A percentile compares a stretch with the other conserved stretches of the same genome.
These are phyloP conservation scores for Ifrita kowaldi DNA, from an alignment of 2,113 vertebrate genomes.

Conservation along the genomic window DNA sequence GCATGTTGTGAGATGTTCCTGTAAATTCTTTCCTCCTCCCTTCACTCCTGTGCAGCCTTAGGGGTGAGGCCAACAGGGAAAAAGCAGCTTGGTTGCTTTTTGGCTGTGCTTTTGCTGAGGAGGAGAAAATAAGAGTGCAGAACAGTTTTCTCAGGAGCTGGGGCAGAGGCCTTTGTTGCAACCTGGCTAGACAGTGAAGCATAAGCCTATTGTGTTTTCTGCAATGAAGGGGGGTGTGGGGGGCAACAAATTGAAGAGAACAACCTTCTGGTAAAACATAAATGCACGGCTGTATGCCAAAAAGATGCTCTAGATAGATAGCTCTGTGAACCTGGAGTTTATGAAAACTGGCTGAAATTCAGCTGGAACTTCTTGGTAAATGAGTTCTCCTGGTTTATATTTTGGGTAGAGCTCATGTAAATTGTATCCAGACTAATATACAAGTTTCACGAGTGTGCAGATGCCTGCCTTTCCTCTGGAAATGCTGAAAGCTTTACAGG, in stretches of 20 bases:
- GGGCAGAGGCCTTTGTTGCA: background rate
- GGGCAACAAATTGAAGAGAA: background rate
- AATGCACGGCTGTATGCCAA: accelerated
- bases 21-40: background rate
- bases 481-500: background rate
- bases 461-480: background rate
- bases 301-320: background rate
- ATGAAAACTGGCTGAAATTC: background rate
- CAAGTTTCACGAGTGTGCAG: background rate
- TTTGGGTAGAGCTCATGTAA: background rate
- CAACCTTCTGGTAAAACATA: background rate
- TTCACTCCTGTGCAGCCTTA: background rate
- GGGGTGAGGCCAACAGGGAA: background rate
- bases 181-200: background rate
- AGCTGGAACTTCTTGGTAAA: background rate
- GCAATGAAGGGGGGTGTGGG: background rate
- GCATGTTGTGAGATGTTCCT: background rate
- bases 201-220: background rate
- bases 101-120: background rate
- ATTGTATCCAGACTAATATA: background rate
- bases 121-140: background rate
- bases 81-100: background rate
- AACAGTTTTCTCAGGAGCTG: background rate
- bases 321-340: background rate
- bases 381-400: background rate